Conservation (phyloP, 2,113 vertebrate genomes). For the Oreochromis spilurus region DNA sequence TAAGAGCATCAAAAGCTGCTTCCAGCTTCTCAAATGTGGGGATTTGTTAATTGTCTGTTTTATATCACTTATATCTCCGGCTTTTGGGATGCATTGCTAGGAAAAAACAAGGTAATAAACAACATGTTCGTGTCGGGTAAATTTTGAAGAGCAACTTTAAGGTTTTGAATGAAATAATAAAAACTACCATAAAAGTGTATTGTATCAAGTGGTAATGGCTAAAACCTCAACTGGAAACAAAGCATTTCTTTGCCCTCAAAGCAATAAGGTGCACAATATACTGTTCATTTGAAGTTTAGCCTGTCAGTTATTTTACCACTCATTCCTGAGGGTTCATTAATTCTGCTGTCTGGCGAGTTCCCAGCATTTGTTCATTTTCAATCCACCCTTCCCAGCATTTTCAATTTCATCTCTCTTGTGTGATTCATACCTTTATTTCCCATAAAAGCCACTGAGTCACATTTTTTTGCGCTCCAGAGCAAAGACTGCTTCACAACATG, state of each 20-base stretch:
- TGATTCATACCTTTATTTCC: slow-evolving; percentile 20
- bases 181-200: neutral
- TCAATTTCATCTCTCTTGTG: neutral
- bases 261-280: neutral
- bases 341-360: neutral
- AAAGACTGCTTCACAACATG: neutral
- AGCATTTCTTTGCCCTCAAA: neutral
- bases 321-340: neutral
- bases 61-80: neutral
- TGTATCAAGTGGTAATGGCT: neutral
- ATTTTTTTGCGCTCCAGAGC: neutral
- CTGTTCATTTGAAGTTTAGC: neutral
- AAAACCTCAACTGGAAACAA: neutral
- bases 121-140: neutral
- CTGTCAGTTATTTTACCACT: neutral
- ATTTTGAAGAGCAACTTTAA: neutral
- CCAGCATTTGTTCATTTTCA: neutral
- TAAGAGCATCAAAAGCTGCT: neutral
- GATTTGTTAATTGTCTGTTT: neutral
- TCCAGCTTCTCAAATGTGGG: neutral
- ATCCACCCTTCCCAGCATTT: neutral
- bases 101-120: neutral
- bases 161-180: neutral
- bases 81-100: neutral
- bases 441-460: slow-evolving; percentile 28